phyloP scores from a whole-genome alignment of 2,113 vertebrate genomes.

The Scophthalmus maximus region DNA sequence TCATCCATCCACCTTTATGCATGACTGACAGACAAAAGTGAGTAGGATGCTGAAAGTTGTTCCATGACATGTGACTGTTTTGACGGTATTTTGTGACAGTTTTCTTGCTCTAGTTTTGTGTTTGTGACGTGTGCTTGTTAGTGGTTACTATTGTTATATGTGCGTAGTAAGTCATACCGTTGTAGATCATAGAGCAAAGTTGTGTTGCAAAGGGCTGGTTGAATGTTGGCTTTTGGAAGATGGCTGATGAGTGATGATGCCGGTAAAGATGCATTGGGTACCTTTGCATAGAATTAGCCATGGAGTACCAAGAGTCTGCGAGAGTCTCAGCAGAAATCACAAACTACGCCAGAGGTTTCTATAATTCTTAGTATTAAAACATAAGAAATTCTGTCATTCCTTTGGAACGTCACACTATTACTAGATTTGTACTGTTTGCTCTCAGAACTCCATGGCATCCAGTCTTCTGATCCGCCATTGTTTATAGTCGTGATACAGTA shows the following conservation, averaged over 20 bases:
- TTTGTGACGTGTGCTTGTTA: slow-evolving; percentile 13
- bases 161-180: not conserved
- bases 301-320: too few species aligned
- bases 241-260: not conserved
- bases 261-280: too few species aligned
- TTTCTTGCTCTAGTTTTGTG: slow-evolving; percentile 27
- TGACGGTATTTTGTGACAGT: not conserved
- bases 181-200: slow-evolving; percentile 7
- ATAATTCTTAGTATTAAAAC: too few species aligned
- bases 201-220: not conserved
- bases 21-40: slow-evolving; percentile 71
- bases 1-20: slow-evolving; percentile 21
- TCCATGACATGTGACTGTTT: slow-evolving; percentile 11
- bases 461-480: slow-evolving; percentile 14
- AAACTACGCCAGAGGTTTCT: too few species aligned
- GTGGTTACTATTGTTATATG: slow-evolving; percentile 1
- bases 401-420: slow-evolving; percentile 23
- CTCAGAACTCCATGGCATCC: slow-evolving; percentile 22
- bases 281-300: not conserved
- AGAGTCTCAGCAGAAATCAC: too few species aligned
- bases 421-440: slow-evolving; percentile 3
- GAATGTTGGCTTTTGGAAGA: not conserved
- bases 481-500: slow-evolving; percentile 13
- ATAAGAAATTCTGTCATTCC: too few species aligned
- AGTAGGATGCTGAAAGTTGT: slow-evolving; percentile 50